Conservation (phyloP, 2,113 vertebrate genomes). For the Hippopotamus amphibius region DNA sequence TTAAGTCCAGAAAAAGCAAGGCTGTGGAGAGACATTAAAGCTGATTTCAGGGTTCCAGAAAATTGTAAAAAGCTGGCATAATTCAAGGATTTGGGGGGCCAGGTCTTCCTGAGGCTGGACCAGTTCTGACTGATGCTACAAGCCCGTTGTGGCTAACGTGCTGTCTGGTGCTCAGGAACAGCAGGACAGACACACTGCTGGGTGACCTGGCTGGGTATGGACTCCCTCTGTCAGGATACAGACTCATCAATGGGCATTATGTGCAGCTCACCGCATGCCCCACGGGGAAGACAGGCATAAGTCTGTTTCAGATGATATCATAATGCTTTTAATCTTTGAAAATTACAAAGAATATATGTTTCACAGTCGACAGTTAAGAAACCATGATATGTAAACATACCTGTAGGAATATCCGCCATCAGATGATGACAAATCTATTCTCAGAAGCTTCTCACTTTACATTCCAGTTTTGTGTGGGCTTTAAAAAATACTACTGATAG, state of each 20-base stretch:
- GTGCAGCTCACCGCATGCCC: background rate
- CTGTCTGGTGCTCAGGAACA: background rate
- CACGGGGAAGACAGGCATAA: background rate
- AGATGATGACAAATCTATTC: background rate
- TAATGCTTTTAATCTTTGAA: conserved; percentile 44
- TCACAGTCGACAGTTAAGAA: background rate
- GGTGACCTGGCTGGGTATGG: background rate
- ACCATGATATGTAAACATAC: background rate
- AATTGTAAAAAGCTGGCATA: background rate
- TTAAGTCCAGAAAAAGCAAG: conserved; percentile 48
- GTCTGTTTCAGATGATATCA: background rate
- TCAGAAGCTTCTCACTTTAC: conserved; percentile 7
- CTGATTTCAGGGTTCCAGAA: conserved; percentile 21
- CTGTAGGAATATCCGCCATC: background rate
- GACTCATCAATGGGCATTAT: background rate
- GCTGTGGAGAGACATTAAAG: background rate
- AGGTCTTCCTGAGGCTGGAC: background rate
- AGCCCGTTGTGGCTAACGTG: background rate
- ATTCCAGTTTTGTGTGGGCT: background rate
- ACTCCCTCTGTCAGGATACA: background rate
- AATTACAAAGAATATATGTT: background rate
- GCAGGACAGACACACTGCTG: background rate
- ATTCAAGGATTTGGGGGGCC: background rate
- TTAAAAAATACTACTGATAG: conserved; percentile 9
- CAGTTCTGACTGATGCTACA: background rate